A percentile compares a stretch with the other conserved stretches of the same genome.
Evolutionary conservation across 2,113 vertebrate genomes (phyloP).

Genomic region (Rhodinocichla rosea): DNA sequence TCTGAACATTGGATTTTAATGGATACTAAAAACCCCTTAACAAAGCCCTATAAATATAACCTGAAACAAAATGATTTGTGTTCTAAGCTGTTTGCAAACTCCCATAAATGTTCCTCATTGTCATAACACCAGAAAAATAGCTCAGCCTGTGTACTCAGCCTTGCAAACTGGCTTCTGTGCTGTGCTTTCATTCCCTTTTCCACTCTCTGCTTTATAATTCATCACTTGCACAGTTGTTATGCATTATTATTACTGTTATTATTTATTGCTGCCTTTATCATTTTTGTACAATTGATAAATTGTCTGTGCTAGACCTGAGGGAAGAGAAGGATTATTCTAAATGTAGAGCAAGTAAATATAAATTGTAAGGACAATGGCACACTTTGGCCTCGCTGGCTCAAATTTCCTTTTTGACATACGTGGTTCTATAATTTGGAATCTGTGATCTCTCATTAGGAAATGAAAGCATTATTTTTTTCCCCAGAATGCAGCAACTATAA

Average conservation of each 20-base stretch:
- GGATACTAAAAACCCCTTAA: conserved; percentile 56
- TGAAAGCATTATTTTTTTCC: conserved; percentile 20
- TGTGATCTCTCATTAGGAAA: conserved; percentile 68
- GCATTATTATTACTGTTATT: conserved; percentile 39
- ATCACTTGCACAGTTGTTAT: conserved; percentile 20
- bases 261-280: conserved; percentile 55
- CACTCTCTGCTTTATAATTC: conserved; percentile 35
- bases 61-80: conserved; percentile 44
- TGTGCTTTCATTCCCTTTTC: background rate
- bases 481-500: conserved; percentile 62
- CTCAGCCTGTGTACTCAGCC: background rate
- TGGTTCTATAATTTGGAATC: conserved; percentile 53
- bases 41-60: conserved; percentile 39
- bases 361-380: conserved; percentile 66
- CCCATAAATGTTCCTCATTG: conserved; percentile 13
- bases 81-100: conserved; percentile 23
- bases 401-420: conserved; percentile 59
- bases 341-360: conserved; percentile 66
- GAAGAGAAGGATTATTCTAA: conserved; percentile 67
- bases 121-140: conserved; percentile 26
- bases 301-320: conserved; percentile 52
- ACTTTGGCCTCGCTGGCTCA: conserved; percentile 49
- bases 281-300: conserved; percentile 58
- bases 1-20: conserved; percentile 28
- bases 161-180: background rate